These are phyloP conservation scores for Caenorhabditis japonica DNA, from an alignment of 2,888 invertebrate genomes.

Conservation along the genomic window DNA sequence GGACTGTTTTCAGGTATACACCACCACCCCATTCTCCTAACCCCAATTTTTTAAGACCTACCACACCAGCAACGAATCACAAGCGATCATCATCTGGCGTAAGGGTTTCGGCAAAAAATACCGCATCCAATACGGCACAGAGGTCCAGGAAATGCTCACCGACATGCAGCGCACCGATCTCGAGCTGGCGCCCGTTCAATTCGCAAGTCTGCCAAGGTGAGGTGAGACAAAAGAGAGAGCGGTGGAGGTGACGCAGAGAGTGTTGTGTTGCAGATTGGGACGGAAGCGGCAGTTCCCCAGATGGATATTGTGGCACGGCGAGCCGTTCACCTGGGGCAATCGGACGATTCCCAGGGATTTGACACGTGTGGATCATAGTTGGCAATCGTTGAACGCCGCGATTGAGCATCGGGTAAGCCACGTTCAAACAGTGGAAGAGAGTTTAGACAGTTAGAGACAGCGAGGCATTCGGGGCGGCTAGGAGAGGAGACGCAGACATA, in stretches of 20 bases:
- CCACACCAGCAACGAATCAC: constrained; percentile 28
- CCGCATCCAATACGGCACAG: constrained; percentile 48
- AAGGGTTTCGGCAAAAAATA: constrained; percentile 65
- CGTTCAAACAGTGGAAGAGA: neutral
- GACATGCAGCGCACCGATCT: constrained; percentile 51
- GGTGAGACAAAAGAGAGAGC: constrained; percentile 26
- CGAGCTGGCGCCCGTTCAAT: constrained; percentile 33
- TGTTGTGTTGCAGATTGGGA: constrained; percentile 32
- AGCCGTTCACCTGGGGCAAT: constrained; percentile 55
- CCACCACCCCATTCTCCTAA: neutral
- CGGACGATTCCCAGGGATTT: constrained; percentile 44
- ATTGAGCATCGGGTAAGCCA: constrained; percentile 36
- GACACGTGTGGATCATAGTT: constrained; percentile 15
- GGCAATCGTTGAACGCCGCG: constrained; percentile 29
- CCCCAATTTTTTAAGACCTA: constrained; percentile 31
- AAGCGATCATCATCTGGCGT: constrained; percentile 65
- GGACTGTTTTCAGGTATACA: constrained; percentile 58
- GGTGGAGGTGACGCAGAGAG: constrained; percentile 9
- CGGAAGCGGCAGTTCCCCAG: constrained; percentile 25
- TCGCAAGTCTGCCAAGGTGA: constrained; percentile 52
- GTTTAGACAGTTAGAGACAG: too few species aligned
- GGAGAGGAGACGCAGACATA: too few species aligned
- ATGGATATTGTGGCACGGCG: constrained; percentile 61
- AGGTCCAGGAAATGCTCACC: constrained; percentile 43
- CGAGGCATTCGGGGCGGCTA: too few species aligned